phyloP scores from a whole-genome alignment of 2,113 vertebrate genomes.

The Glaucomys volans region DNA sequence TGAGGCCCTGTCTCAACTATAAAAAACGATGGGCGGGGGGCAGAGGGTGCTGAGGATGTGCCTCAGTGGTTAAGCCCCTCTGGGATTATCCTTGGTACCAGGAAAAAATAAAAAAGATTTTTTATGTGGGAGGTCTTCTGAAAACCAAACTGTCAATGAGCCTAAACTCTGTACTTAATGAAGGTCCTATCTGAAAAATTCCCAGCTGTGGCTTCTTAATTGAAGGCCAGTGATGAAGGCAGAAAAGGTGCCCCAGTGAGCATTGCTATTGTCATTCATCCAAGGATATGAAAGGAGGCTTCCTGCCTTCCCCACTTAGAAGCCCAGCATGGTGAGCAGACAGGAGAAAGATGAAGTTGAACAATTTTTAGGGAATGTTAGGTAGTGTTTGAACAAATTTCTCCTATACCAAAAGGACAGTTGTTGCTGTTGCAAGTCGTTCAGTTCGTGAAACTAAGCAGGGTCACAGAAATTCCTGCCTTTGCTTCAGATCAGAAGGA shows the following conservation, averaged over 20 bases:
- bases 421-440: not conserved
- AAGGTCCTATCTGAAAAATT: not conserved
- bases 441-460: constrained; percentile 25
- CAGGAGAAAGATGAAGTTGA: constrained; percentile 14
- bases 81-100: not conserved
- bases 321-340: not conserved
- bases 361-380: not conserved
- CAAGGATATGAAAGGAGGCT: not conserved
- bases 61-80: too few relatives aligned
- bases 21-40: too few relatives aligned
- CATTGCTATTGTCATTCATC: not conserved
- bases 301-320: not conserved
- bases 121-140: not conserved
- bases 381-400: not conserved
- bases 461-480: constrained; percentile 44
- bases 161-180: not conserved
- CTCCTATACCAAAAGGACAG: not conserved
- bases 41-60: not conserved
- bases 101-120: not conserved
- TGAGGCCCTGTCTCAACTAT: too few relatives aligned
- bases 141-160: not conserved
- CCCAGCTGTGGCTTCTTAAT: not conserved
- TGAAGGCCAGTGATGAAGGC: not conserved
- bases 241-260: not conserved
- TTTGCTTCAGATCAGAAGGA: not conserved